Evolutionary conservation across 2,888 invertebrate species (phyloP), one percentile per base, ranked within the genome.

Genomic region (Diaphora mendica): DNA sequence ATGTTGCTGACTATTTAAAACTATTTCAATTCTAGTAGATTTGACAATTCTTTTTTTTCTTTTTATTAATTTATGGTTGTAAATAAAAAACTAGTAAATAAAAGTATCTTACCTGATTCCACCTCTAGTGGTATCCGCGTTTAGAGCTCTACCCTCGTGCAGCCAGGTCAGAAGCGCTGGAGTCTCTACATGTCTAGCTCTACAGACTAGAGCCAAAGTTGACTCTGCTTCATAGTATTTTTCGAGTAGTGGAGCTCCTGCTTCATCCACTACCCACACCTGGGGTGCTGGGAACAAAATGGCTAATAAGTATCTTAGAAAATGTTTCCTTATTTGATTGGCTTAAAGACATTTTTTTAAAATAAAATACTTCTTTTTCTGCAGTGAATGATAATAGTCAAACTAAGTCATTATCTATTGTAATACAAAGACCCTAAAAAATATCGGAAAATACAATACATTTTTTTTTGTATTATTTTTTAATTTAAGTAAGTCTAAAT

Each of bases 171-270:
- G 90, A 71, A 96, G 82, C 0, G 93, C 82, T 0, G 95, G 95
- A 0, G 93, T 92, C 33, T 95, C 95, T 30, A 95, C 94, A 76
- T 95, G 90, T 0, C 95, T 84, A 0, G 94, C 95, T 75, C 97
- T 93, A 91, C 97, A 97, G 73, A 96, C 94, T 82, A 97, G 93
- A 72, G 97, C 97, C 68, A 97, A 96, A 23, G 97, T 97, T 26
- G 97, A 97, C 85, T 97, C 97, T 0, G 97, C 97, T 86, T 97
- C 97, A 89, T 97, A 97, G 87, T 96, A 97, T 88, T 97, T 97
- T 91, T 97, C 97, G 70, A 95, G 91, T n/a, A 97, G 94, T 17
- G 96, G 96, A 13, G 96, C 96, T 0, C 97, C 97, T 68, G 96
- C 96, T 79, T 96, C 96, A 86, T 97, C 97, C 15, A 97, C 96